Percentiles rank a stretch among this genome's conserved stretches.
Evolutionary conservation across 2,797 vertebrate genomes (phyloP).

Genomic region (Galagoides demidoff): DNA sequence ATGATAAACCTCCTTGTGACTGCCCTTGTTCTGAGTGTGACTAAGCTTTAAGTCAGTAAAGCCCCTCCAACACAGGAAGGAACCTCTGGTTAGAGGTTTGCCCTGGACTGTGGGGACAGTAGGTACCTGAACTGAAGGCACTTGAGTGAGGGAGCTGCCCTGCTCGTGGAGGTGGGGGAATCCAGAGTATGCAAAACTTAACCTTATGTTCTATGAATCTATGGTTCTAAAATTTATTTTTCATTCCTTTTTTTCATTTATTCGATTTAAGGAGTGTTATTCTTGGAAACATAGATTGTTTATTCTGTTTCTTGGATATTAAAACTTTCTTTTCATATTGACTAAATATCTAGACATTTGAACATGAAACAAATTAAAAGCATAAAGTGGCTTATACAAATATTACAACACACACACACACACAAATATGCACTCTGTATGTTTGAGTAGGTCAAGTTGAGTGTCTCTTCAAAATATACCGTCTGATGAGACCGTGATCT

Average conservation of each 20-base stretch:
- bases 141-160: not conserved
- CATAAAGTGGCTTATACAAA: not conserved
- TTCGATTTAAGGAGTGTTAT: not conserved
- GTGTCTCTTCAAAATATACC: not conserved
- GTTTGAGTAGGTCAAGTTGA: not conserved
- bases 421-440: too few species aligned
- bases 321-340: not conserved
- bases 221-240: not conserved
- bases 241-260: not conserved
- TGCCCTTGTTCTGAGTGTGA: not conserved
- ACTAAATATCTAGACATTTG: not conserved
- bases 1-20: not conserved
- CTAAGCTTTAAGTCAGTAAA: not conserved
- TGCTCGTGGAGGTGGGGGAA: not conserved
- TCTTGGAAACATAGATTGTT: not conserved
- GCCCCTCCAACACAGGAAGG: not conserved
- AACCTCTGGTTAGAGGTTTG: not conserved
- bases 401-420: not conserved
- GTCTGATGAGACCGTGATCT: not conserved
- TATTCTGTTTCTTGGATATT: slow-evolving; percentile 24
- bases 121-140: not conserved
- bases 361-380: slow-evolving; percentile 21
- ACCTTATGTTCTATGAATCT: not conserved
- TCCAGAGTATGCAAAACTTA: not conserved
- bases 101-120: accelerated